Conservation (phyloP, 1,140 invertebrate species). For the Bombus breviceps region DNA sequence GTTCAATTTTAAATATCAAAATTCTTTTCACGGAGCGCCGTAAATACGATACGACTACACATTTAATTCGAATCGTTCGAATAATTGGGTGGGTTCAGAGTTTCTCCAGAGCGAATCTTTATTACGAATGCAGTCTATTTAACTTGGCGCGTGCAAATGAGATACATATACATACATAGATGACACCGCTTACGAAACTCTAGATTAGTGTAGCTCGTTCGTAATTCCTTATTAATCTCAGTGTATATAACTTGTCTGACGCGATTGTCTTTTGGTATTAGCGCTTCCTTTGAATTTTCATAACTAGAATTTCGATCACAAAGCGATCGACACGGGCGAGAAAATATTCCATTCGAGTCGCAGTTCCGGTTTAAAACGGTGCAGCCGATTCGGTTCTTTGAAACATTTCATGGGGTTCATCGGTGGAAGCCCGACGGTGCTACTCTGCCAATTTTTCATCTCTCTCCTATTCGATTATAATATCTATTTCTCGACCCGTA, state of each 20-base stretch:
- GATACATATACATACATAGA: conserved; percentile 12
- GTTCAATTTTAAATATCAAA: not conserved
- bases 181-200: not conserved
- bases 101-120: not conserved
- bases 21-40: not conserved
- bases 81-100: conserved; percentile 6
- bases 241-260: not conserved
- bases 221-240: conserved; percentile 6
- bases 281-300: not conserved
- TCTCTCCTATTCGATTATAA: not conserved
- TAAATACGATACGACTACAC: not conserved
- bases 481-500: not conserved
- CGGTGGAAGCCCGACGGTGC: not conserved
- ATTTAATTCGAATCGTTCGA: conserved; percentile 21
- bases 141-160: conserved; percentile 7
- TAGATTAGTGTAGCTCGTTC: not conserved
- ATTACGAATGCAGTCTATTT: conserved; percentile 9
- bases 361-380: too few relatives aligned
- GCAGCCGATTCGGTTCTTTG: conserved; percentile 8
- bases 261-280: not conserved
- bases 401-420: not conserved
- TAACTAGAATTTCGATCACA: conserved; percentile 7
- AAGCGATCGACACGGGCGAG: not conserved
- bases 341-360: not conserved
- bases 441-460: conserved; percentile 10